These are phyloP conservation scores for Xestia xanthographa DNA, from an alignment of 2,888 invertebrate species.

Conservation along the genomic window DNA sequence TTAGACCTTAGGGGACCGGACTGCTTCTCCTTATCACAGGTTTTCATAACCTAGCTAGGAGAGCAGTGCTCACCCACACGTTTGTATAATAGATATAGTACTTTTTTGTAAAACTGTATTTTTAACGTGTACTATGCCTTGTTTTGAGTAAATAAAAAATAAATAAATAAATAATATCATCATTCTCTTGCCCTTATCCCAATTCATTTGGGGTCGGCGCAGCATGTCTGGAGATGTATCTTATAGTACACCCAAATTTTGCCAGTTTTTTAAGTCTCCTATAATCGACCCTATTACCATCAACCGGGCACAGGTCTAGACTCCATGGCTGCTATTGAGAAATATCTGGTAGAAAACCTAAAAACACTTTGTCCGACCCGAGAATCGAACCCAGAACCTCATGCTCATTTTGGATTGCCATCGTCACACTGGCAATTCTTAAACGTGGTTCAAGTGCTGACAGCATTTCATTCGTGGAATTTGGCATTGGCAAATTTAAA, in stretches of 20 bases:
- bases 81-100: too few species aligned
- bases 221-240: not conserved
- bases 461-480: not conserved
- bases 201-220: too few species aligned
- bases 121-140: too few species aligned
- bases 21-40: too few species aligned
- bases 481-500: slow-evolving; percentile 28
- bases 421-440: not conserved
- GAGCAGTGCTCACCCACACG: too few species aligned
- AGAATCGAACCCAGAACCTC: not conserved
- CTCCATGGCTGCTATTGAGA: not conserved
- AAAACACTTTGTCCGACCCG: not conserved
- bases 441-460: not conserved
- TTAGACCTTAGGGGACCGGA: too few species aligned
- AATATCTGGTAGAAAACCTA: not conserved
- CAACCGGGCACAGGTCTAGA: not conserved
- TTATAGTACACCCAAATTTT: not conserved
- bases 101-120: too few species aligned
- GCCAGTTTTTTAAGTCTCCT: not conserved
- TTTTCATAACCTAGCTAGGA: too few species aligned
- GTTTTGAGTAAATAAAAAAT: too few species aligned
- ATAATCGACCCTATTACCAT: not conserved
- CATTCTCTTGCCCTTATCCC: too few species aligned
- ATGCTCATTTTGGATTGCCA: not conserved
- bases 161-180: too few species aligned